phyloP scores from a whole-genome alignment of 2,888 invertebrate species.

The Troilus luridus region DNA sequence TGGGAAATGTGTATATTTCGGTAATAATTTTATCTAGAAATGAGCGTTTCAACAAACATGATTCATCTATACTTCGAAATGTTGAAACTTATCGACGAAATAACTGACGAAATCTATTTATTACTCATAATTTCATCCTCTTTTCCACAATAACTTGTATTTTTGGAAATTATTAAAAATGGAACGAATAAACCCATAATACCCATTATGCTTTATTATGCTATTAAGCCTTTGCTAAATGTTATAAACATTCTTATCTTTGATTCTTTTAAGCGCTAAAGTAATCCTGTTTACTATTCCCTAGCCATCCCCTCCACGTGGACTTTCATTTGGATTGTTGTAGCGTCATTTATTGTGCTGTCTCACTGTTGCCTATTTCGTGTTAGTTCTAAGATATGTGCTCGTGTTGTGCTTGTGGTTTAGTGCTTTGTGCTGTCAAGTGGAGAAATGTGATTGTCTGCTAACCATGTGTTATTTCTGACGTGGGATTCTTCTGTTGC shows the following conservation, averaged over 20 bases:
- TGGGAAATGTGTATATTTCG: too few species aligned
- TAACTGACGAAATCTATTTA: too few species aligned
- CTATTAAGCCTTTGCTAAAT: too few species aligned
- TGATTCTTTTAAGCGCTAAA: neutral
- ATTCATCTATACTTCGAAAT: too few species aligned
- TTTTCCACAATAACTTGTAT: too few species aligned
- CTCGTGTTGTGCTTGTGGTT: neutral
- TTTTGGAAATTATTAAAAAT: too few species aligned
- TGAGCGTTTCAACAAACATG: too few species aligned
- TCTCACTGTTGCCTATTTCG: neutral
- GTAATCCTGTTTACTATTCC: neutral
- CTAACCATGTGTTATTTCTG: neutral
- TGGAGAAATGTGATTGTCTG: neutral
- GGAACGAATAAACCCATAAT: too few species aligned
- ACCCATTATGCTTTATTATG: too few species aligned
- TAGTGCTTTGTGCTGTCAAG: neutral
- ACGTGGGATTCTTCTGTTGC: conserved; percentile 30
- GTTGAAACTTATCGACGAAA: too few species aligned
- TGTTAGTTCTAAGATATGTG: neutral
- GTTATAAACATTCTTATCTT: neutral
- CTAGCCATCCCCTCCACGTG: neutral
- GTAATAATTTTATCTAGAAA: too few species aligned
- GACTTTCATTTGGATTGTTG: neutral
- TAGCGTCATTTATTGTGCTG: neutral
- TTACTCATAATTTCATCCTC: too few species aligned